Conservation (phyloP, 2,888 invertebrate species). For the Ophion slaviceki region DNA sequence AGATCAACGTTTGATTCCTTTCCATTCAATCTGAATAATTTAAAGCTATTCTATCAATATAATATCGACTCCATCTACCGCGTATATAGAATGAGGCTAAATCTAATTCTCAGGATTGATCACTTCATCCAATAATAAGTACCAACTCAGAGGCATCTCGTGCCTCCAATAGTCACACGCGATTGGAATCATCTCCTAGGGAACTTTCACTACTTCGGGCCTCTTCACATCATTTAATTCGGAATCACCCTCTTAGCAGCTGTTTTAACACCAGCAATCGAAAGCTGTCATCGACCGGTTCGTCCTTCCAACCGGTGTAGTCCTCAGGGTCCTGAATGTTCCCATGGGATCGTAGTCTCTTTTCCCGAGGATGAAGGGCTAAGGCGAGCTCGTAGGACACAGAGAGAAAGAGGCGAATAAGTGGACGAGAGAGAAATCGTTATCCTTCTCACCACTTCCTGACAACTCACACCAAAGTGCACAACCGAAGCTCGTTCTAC, state of each 20-base stretch:
- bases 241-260: neutral
- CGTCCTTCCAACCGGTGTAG: neutral
- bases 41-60: no score
- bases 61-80: no score
- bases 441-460: slow-evolving; percentile 4
- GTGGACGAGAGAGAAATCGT: neutral
- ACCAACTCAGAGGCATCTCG: neutral
- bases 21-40: no score
- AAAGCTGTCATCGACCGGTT: neutral
- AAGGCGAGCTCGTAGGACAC: neutral
- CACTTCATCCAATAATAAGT: neutral
- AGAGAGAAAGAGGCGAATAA: neutral
- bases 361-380: neutral
- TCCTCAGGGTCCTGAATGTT: neutral
- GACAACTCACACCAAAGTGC: slow-evolving; percentile 46
- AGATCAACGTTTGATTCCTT: no score
- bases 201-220: neutral
- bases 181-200: neutral
- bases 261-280: neutral
- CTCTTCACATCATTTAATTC: neutral
- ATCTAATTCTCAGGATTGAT: neutral
- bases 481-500: slow-evolving; percentile 59
- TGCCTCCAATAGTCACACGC: neutral
- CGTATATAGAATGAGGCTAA: no score
- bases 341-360: neutral